Evolutionary conservation across 2,113 vertebrate species (phyloP).

Genomic region (Scortum barcoo): DNA sequence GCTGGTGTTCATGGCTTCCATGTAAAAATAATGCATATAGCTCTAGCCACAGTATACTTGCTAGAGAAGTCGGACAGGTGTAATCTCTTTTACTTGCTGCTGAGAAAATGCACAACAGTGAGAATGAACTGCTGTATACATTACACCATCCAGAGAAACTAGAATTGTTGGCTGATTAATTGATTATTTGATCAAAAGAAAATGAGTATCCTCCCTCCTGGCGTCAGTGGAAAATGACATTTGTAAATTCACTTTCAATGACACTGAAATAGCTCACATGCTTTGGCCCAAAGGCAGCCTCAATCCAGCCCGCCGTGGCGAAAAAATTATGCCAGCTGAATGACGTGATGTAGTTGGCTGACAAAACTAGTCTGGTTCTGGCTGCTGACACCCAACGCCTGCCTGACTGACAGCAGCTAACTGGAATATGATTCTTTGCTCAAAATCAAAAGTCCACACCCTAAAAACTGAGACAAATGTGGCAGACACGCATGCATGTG

Average conservation of each 20-base stretch:
- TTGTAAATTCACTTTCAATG: background rate
- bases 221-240: background rate
- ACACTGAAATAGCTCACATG: background rate
- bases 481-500: background rate
- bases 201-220: background rate
- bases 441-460: background rate
- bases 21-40: background rate
- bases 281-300: background rate
- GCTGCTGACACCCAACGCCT: background rate
- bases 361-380: background rate
- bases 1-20: background rate
- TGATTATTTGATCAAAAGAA: background rate
- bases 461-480: background rate
- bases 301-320: background rate
- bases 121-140: background rate
- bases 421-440: background rate
- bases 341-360: slow-evolving; percentile 18
- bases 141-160: background rate
- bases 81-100: background rate
- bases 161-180: background rate
- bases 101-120: background rate
- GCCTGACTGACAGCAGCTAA: background rate
- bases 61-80: background rate
- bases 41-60: background rate
- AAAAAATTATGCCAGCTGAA: background rate